These are phyloP conservation scores for Euproctis similis DNA, from an alignment of 2,888 invertebrate genomes.

Conservation along the genomic window DNA sequence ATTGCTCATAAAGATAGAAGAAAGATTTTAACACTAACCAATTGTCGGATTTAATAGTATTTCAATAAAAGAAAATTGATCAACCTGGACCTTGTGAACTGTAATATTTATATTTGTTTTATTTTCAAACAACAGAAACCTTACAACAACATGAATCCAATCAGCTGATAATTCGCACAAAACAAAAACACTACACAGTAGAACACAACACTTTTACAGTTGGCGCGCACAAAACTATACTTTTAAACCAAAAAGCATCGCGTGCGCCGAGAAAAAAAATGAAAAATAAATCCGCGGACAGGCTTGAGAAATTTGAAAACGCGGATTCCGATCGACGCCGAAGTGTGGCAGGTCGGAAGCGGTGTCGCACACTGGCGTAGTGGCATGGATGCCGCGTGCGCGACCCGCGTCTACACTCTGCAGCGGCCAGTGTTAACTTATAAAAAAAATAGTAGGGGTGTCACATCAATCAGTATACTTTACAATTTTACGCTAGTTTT, in stretches of 20 bases:
- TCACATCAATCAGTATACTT: slow-evolving; percentile 38
- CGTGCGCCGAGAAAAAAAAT: slow-evolving; percentile 28
- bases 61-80: too few species aligned
- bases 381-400: slow-evolving; percentile 37
- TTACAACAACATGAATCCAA: slow-evolving; percentile 32
- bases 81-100: too few species aligned
- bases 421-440: slow-evolving; percentile 39
- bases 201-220: slow-evolving; percentile 21
- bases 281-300: slow-evolving; percentile 24
- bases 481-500: slow-evolving; percentile 50
- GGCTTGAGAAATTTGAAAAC: slow-evolving; percentile 35
- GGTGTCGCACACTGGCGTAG: slow-evolving; percentile 51
- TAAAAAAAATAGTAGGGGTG: slow-evolving; percentile 67
- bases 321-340: slow-evolving; percentile 31
- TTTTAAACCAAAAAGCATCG: slow-evolving; percentile 53
- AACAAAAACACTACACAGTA: slow-evolving; percentile 36
- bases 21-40: too few species aligned
- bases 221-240: slow-evolving; percentile 36
- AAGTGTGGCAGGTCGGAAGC: slow-evolving; percentile 61
- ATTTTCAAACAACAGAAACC: slow-evolving; percentile 39
- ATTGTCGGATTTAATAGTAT: too few species aligned
- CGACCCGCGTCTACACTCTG: slow-evolving; percentile 20
- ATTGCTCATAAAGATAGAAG: too few species aligned
- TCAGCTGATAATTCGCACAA: slow-evolving; percentile 48
- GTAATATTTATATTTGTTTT: too few species aligned